Base-by-base conservation (phyloP, 2,113 vertebrate species). In the Athene noctua region DNA sequence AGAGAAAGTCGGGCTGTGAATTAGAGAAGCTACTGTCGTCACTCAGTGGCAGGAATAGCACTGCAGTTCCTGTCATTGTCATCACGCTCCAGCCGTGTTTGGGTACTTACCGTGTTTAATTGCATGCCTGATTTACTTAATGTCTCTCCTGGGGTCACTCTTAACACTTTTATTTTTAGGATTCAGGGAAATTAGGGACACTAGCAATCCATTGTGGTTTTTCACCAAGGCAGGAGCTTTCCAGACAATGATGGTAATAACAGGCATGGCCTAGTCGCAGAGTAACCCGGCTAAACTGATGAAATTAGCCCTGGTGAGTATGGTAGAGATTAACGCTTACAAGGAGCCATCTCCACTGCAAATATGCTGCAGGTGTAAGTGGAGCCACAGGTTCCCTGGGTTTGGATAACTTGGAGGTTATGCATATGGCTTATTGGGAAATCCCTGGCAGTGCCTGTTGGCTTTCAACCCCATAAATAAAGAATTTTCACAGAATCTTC, bases 41-140 rank as follows among this genome's bases (percentile, higher is more conserved):
- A n/a, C 81, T 86, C 81, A 75, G 2, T 73, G 84, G 90, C 92
- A 96, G 89, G 91, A 95, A 93, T 57, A 73, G 66, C 78, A 8
- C 36, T 42, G 59, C 77, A 67, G 87, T 96, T 96, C 95, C 96
- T 91, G 91, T 90, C 74, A 86, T 96, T 97, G 90, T 96, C 83
- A 90, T 94, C 88, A 34, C 16, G 7, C 88, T 82, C 1, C 0
- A 74, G 72, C 57, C 6, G 2, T 47, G n/a, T 86, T 92, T 84
- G 79, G 85, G 44, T 92, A 84, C 65, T 86, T 55, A 58, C 86
- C 6, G 34, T 68, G 57, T 92, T 94, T 94, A 92, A 96, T 91
- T 61, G 70, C 89, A 30, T 21, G 79, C 62, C 79, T 81, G 59
- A 86, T 87, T 67, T 65, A 78, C 82, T 87, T 96, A 91, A 92